Evolutionary conservation across 2,113 vertebrate genomes (phyloP).

Genomic region (Leptodactylus fuscus): DNA sequence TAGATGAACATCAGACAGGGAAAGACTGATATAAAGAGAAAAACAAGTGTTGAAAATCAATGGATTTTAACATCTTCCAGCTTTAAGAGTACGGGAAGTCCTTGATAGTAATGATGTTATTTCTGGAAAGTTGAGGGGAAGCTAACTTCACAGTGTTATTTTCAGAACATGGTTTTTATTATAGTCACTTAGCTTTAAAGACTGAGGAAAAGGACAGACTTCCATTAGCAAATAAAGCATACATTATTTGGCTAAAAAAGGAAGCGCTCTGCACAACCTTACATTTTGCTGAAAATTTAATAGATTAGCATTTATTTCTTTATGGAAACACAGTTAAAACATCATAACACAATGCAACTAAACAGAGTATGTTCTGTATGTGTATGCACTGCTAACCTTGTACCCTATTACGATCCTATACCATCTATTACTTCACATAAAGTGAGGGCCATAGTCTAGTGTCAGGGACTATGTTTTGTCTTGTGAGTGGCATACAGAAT

Average conservation of each 20-base stretch:
- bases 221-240: constrained; percentile 20
- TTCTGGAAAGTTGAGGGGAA: constrained; percentile 55
- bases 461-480: neutral
- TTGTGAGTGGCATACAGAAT: neutral
- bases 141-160: constrained; percentile 50
- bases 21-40: neutral
- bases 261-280: neutral
- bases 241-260: constrained; percentile 7
- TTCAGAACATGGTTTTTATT: constrained; percentile 45
- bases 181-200: constrained; percentile 34
- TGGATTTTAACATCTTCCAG: constrained; percentile 35
- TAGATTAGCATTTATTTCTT: too few relatives aligned
- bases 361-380: neutral
- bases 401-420: neutral
- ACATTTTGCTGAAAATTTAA: neutral
- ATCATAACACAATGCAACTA: neutral
- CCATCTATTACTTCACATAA: too few relatives aligned
- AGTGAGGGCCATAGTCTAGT: too few relatives aligned
- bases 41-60: constrained; percentile 38
- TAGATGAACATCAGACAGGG: neutral
- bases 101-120: constrained; percentile 57
- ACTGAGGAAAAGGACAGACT: constrained; percentile 30
- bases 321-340: neutral
- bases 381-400: neutral
- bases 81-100: constrained; percentile 46